A percentile compares a stretch with the other conserved stretches of the same genome.
Evolutionary conservation across 2,888 invertebrate species (phyloP).

Genomic region (Hyposoter dolosus): DNA sequence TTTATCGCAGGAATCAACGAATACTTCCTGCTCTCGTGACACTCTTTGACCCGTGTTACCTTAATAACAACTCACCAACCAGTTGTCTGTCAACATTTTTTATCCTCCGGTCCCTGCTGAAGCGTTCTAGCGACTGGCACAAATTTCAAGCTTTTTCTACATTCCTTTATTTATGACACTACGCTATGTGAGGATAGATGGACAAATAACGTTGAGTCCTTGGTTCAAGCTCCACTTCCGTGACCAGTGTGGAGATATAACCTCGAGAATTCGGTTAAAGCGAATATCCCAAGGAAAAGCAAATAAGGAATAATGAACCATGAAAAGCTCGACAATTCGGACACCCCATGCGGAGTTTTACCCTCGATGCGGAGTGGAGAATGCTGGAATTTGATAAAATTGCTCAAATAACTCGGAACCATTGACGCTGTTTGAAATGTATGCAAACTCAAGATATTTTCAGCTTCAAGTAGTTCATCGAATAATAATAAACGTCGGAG

Average conservation of each 20-base stretch:
- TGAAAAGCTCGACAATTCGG: constrained; percentile 64
- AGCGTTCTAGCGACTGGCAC: not conserved
- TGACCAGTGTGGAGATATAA: constrained; percentile 20
- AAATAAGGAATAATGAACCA: not conserved
- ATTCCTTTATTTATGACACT: constrained; percentile 29
- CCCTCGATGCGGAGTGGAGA: constrained; percentile 57
- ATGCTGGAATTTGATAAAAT: constrained; percentile 14
- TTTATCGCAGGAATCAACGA: constrained; percentile 21
- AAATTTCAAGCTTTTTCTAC: constrained; percentile 30
- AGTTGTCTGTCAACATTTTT: constrained; percentile 9
- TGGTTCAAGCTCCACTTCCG: not conserved
- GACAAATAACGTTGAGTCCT: constrained; percentile 17
- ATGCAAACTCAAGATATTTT: not conserved
- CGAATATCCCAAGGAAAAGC: not conserved
- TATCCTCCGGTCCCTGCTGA: not conserved
- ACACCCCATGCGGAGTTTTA: constrained; percentile 61
- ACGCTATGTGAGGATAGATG: constrained; percentile 8
- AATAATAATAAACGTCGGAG: not conserved
- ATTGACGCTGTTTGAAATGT: not conserved
- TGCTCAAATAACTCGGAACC: not conserved
- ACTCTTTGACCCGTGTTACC: constrained; percentile 12
- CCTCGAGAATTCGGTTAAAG: constrained; percentile 28
- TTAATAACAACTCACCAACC: constrained; percentile 35
- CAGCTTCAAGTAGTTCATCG: not conserved
- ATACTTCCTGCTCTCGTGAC: not conserved